A percentile compares a stretch with the other conserved stretches of the same genome.
Conservation (phyloP, 2,888 invertebrate genomes). For the Caenorhabditis sp. region DNA sequence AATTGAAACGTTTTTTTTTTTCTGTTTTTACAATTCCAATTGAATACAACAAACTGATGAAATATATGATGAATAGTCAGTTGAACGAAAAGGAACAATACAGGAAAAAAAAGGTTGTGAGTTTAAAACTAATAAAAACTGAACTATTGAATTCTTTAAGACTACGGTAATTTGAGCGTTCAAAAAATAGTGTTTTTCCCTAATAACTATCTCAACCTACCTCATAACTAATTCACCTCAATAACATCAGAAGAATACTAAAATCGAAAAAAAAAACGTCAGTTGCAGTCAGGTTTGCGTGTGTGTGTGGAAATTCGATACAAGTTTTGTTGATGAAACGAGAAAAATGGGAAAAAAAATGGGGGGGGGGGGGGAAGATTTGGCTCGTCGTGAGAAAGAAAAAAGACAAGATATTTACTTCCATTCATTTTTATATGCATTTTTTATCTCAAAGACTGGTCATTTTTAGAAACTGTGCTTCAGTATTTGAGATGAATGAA, state of each 20-base stretch:
- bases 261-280: neutral
- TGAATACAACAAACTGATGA: neutral
- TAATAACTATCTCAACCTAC: too few relatives aligned
- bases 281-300: neutral
- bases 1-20: neutral
- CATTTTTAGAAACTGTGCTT: too few relatives aligned
- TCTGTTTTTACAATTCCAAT: neutral
- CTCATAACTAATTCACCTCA: neutral
- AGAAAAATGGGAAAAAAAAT: too few relatives aligned
- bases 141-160: neutral
- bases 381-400: too few relatives aligned
- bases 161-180: too few relatives aligned
- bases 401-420: too few relatives aligned
- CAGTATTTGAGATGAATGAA: too few relatives aligned
- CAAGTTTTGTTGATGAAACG: constrained; percentile 2
- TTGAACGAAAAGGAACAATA: too few relatives aligned
- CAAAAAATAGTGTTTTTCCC: too few relatives aligned
- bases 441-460: too few relatives aligned
- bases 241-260: neutral
- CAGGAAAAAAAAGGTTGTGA: constrained; percentile 1
- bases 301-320: neutral
- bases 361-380: neutral
- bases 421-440: too few relatives aligned
- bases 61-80: neutral
- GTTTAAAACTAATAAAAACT: constrained; percentile 1